phyloP scores from a whole-genome alignment of 2,113 vertebrate species.

The Leuciscus idus region DNA sequence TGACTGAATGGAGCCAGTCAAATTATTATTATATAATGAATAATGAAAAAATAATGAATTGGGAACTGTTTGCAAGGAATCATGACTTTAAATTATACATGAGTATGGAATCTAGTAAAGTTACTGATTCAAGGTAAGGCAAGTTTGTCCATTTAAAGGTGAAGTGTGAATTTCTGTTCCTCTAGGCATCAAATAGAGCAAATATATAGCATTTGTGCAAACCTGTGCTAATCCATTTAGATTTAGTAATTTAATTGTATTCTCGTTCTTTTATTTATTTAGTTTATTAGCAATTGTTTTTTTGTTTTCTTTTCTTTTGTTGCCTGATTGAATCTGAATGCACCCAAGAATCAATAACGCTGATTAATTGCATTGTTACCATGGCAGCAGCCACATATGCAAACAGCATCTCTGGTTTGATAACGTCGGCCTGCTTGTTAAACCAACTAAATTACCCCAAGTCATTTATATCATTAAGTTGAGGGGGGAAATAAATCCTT shows the following conservation, averaged over 20 bases:
- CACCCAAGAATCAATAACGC: conserved; percentile 13
- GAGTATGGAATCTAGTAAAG: background rate
- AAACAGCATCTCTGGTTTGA: conserved; percentile 45
- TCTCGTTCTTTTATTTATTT: conserved; percentile 20
- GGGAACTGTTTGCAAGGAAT: background rate
- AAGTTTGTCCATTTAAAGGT: background rate
- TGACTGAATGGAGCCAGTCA: background rate
- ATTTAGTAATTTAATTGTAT: conserved; percentile 20
- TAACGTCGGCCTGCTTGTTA: conserved; percentile 51
- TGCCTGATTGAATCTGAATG: conserved; percentile 27
- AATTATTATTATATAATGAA: too few species aligned
- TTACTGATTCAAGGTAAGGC: too few species aligned
- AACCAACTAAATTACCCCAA: conserved; percentile 61
- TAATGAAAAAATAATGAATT: too few species aligned
- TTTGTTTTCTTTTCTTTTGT: background rate
- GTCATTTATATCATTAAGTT: conserved; percentile 69
- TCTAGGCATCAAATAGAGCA: background rate
- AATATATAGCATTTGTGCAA: background rate
- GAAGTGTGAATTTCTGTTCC: background rate
- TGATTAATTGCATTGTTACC: conserved; percentile 38
- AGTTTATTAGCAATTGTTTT: conserved; percentile 16
- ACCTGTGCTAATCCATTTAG: background rate
- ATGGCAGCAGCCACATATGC: conserved; percentile 1
- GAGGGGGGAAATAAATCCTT: conserved; percentile 74
- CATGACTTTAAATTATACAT: background rate